These are phyloP conservation scores for Pygoscelis antarcticus DNA, from an alignment of 2,113 vertebrate genomes.

Conservation along the genomic window DNA sequence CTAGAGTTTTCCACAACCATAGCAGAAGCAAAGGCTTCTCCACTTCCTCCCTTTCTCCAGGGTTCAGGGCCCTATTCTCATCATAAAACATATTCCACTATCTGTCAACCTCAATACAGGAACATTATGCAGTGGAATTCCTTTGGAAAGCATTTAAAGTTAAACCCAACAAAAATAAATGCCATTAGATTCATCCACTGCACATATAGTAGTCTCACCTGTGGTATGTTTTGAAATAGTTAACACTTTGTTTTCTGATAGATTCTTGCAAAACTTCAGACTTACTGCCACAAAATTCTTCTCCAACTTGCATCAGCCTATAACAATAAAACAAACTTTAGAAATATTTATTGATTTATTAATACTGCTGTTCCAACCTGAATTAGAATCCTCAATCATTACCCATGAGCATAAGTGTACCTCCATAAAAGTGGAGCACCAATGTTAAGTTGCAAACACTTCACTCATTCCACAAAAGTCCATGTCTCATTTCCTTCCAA, in stretches of 20 bases:
- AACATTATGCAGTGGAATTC: neutral
- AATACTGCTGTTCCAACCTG: neutral
- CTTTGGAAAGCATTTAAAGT: neutral
- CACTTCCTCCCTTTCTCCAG: neutral
- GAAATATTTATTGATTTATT: neutral
- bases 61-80: neutral
- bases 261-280: constrained; percentile 98
- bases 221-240: constrained; percentile 99
- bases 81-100: neutral
- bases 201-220: constrained; percentile 77
- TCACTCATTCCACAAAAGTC: neutral
- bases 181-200: neutral
- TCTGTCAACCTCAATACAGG: neutral
- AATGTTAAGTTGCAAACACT: neutral
- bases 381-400: neutral
- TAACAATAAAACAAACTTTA: neutral
- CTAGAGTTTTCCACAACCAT: neutral
- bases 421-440: neutral
- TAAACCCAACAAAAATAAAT: neutral
- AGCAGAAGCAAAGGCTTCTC: neutral
- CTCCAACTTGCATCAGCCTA: constrained; percentile 96
- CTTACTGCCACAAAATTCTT: constrained; percentile 96
- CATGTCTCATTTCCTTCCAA: neutral
- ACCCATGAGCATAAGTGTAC: neutral
- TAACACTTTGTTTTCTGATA: constrained; percentile 94